These are phyloP conservation scores for Nomada goodeniana DNA, from an alignment of 2,888 invertebrate genomes.

Conservation along the genomic window DNA sequence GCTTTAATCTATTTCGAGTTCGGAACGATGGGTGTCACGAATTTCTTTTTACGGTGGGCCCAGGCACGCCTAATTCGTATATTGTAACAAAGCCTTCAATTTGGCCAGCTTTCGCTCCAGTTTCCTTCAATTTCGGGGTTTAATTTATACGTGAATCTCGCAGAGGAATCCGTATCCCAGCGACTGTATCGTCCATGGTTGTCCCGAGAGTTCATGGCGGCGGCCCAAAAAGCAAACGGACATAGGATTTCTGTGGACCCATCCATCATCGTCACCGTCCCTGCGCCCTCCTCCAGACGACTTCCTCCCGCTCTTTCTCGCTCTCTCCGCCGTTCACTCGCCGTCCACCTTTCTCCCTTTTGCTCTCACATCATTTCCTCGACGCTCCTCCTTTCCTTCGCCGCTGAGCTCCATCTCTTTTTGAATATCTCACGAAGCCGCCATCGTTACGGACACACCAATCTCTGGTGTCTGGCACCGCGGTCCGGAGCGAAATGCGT, in stretches of 20 bases:
- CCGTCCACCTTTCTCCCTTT: slow-evolving; percentile 54
- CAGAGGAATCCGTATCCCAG: slow-evolving; percentile 38
- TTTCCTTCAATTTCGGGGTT: slow-evolving; percentile 37
- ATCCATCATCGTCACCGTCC: slow-evolving; percentile 84
- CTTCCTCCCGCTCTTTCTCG: slow-evolving; percentile 60
- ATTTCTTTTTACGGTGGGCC: background rate
- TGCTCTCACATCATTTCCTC: slow-evolving; percentile 75
- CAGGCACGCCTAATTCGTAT: background rate
- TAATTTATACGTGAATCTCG: slow-evolving; percentile 33
- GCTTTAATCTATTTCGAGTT: background rate
- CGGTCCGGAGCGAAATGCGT: slow-evolving; percentile 60
- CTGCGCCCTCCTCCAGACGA: slow-evolving; percentile 74
- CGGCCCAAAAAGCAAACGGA: slow-evolving; percentile 81
- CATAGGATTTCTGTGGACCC: slow-evolving; percentile 81
- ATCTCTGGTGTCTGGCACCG: slow-evolving; percentile 42
- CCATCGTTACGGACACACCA: slow-evolving; percentile 78
- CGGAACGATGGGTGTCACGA: slow-evolving; percentile 2
- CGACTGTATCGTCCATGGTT: slow-evolving; percentile 64
- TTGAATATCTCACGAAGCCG: slow-evolving; percentile 77
- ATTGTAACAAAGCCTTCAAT: background rate
- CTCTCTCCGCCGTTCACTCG: background rate
- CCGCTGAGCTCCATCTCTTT: slow-evolving; percentile 73
- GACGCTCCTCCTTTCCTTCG: slow-evolving; percentile 75
- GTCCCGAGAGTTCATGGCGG: slow-evolving; percentile 76
- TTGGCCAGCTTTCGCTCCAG: slow-evolving; percentile 12